Conservation (phyloP, 2,888 invertebrate genomes). For the Agrilus mali region DNA sequence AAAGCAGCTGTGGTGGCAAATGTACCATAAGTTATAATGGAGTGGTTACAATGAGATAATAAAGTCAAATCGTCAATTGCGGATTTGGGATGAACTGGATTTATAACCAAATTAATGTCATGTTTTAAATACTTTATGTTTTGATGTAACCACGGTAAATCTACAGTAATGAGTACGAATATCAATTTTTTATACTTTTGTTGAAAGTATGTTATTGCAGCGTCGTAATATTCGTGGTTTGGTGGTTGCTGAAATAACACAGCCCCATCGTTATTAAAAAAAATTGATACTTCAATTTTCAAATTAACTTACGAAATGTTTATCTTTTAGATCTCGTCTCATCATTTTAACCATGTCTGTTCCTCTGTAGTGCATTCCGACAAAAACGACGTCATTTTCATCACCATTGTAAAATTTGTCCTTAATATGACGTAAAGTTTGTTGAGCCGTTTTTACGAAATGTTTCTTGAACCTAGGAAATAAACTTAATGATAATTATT, state of each 20-base stretch:
- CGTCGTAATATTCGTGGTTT: constrained; percentile 8
- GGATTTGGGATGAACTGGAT: constrained; percentile 3
- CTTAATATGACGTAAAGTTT: neutral
- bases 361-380: no score
- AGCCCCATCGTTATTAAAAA: no score
- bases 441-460: neutral
- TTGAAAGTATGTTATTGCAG: constrained; percentile 13
- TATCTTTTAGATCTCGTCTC: no score
- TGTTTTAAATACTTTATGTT: constrained; percentile 3
- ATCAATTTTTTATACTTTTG: constrained; percentile 10
- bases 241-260: constrained; percentile 6
- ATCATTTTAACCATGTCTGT: no score
- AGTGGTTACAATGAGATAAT: constrained; percentile 13
- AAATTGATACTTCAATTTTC: no score
- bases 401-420: neutral
- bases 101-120: constrained; percentile 6
- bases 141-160: constrained; percentile 6
- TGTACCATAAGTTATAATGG: constrained; percentile 14
- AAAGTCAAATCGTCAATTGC: constrained; percentile 9
- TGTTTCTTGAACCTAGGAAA: neutral
- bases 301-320: no score
- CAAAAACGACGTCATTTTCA: neutral
- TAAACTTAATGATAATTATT: neutral
- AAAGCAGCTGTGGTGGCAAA: constrained; percentile 11
- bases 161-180: constrained; percentile 11